Base-by-base conservation (phyloP, 2,888 invertebrate species). In the Anarsia innoxiella region DNA sequence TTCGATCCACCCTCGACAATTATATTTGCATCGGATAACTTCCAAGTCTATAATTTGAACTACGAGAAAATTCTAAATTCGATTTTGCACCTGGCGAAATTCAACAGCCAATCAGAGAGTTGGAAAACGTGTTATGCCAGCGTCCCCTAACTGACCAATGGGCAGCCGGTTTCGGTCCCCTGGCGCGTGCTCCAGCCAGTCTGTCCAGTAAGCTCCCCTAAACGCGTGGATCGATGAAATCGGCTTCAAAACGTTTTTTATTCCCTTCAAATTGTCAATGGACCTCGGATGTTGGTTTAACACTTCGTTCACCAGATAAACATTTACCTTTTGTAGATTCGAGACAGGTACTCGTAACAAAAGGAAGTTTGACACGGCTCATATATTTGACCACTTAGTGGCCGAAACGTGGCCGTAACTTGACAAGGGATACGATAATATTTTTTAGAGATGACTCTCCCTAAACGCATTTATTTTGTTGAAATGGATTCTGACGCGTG, bases 361-460 rank as follows among this genome's bases (percentile, higher is more conserved):
- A 66, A 60, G 64, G 57, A 51, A 49, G 56, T 70, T 71, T 71
- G 82, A 72, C 82, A 80, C 72, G 72, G 64, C 60, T 61, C 51
- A 59, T 76, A 59, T 66, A 65, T 76, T 66, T 68, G 75, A 66
- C 79, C 83, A 73, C 73, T 74, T 66, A 74, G 67, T 75, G 75
- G 73, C 64, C 72, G n/a, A n/a, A n/a, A n/a, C n/a, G 67, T 75
- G 75, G 73, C 64, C 72, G 58, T 55, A 53, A 65, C 53, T 58
- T 68, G 69, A 66, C 66, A 63, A 50, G 66, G 60, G 67, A 54
- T 53, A 48, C 41, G 49, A 44, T 35, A 46, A 42, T 44, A 32
- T 40, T 53, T 62, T 62, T 52, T 57, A 57, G 51, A 73, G 78
- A 77, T 78, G 78, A 55, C 57, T 83, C 82, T 82, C 79, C 71